Conservation (phyloP, 2,888 invertebrate species). For the Andrena hattorfiana region DNA sequence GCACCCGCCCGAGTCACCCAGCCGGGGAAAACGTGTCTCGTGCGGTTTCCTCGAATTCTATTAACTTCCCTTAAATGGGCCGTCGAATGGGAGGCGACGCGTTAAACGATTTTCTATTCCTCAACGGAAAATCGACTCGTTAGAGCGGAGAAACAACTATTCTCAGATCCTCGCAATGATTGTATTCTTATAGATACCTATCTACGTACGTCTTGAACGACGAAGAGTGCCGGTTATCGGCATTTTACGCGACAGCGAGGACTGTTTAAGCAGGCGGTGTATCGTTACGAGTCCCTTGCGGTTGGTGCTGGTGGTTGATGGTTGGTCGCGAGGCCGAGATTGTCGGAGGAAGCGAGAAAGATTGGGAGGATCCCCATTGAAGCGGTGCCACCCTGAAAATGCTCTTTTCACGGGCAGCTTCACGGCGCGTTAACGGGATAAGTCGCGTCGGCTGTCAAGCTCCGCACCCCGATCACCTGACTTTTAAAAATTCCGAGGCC, state of each 20-base stretch:
- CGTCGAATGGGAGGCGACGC: not conserved
- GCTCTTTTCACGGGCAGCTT: slow-evolving; percentile 8
- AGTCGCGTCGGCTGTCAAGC: slow-evolving; percentile 3
- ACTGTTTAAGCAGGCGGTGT: no score
- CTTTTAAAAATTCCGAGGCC: slow-evolving; percentile 1
- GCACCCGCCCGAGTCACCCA: not conserved
- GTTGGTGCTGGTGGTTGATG: no score
- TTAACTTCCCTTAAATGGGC: not conserved
- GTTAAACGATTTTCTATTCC: not conserved
- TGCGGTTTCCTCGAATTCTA: slow-evolving; percentile 3
- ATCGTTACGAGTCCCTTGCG: no score
- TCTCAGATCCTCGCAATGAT: no score
- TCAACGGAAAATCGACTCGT: not conserved
- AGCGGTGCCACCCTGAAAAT: not conserved
- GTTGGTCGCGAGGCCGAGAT: not conserved
- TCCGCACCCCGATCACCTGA: not conserved
- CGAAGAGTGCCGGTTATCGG: no score
- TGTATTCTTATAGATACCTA: no score
- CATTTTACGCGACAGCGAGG: not conserved
- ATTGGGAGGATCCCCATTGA: not conserved
- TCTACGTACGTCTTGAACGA: no score
- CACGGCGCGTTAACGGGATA: slow-evolving; percentile 19
- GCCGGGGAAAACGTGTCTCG: not conserved
- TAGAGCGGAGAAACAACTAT: no score
- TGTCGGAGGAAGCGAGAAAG: not conserved